These are phyloP conservation scores for Blastobasis adustella DNA, from an alignment of 2,888 invertebrate species.

Conservation along the genomic window DNA sequence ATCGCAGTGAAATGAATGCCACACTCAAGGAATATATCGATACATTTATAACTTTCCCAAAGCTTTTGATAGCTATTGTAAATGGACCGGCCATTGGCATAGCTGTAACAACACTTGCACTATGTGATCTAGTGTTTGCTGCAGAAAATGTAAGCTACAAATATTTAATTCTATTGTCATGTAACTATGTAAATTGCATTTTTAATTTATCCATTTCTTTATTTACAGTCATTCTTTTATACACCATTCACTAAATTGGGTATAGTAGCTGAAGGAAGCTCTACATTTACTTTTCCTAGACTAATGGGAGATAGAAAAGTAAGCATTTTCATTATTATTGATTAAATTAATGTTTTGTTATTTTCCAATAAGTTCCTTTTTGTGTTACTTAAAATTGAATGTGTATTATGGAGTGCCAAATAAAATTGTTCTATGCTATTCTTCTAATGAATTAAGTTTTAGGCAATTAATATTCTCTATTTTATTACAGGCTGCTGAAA, in stretches of 20 bases:
- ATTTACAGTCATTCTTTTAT: conserved; percentile 85
- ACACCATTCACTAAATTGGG: conserved; percentile 92
- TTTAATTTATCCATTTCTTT: conserved; percentile 1
- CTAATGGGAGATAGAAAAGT: conserved; percentile 89
- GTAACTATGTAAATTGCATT: too few species aligned
- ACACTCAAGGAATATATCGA: conserved; percentile 78
- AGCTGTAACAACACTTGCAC: conserved; percentile 86
- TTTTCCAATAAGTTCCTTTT: too few species aligned
- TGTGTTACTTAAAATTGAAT: too few species aligned
- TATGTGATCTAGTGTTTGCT: conserved; percentile 93
- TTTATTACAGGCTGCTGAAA: conserved; percentile 69
- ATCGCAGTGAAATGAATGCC: conserved; percentile 19
- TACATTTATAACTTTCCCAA: conserved; percentile 90
- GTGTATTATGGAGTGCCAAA: too few species aligned
- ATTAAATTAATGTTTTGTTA: too few species aligned
- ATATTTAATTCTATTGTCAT: neutral
- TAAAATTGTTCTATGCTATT: too few species aligned
- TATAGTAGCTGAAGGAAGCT: conserved; percentile 92
- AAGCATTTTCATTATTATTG: conserved; percentile 3
- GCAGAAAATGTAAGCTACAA: conserved; percentile 79
- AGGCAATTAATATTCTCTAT: too few species aligned
- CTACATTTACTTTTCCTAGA: conserved; percentile 88
- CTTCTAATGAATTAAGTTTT: too few species aligned
- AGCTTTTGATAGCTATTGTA: conserved; percentile 88
- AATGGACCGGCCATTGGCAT: conserved; percentile 98